phyloP scores from a whole-genome alignment of 2,797 vertebrate species.

The Telmatherina bonti region DNA sequence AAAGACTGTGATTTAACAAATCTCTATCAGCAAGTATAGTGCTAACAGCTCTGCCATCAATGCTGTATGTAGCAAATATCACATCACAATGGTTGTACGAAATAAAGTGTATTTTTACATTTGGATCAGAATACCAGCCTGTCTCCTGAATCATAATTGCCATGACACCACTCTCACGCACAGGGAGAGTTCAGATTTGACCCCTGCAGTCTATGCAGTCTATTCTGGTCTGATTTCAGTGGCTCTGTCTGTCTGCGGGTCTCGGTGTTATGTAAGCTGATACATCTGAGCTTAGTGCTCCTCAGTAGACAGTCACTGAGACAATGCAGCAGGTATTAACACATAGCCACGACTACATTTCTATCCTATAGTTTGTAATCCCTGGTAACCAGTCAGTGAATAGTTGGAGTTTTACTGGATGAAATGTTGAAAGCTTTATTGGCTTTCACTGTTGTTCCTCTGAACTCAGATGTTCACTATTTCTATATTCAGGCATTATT shows the following conservation, averaged over 20 bases:
- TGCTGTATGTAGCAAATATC: background rate
- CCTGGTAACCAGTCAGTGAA: conserved; percentile 9
- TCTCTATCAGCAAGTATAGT: background rate
- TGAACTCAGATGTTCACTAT: conserved; percentile 12
- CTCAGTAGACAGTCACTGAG: conserved; percentile 28
- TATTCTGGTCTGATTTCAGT: conserved; percentile 59
- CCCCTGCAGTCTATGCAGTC: conserved; percentile 30
- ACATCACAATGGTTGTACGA: conserved; percentile 4
- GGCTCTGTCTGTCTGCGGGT: conserved; percentile 23
- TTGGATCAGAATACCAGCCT: conserved; percentile 27
- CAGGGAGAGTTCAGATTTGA: conserved; percentile 30
- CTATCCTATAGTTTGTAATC: conserved; percentile 17
- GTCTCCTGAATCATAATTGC: conserved; percentile 15
- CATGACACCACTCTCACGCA: conserved; percentile 20
- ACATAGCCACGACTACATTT: conserved; percentile 23
- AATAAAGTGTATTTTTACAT: conserved; percentile 37
- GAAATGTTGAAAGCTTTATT: conserved; percentile 3
- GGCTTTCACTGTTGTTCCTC: conserved; percentile 20
- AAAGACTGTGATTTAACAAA: background rate
- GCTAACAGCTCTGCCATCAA: too few relatives aligned
- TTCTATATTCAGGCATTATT: conserved; percentile 12
- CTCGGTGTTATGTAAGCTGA: conserved; percentile 52
- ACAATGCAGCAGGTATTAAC: conserved; percentile 59
- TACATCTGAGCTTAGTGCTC: conserved; percentile 32
- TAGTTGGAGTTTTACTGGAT: conserved; percentile 21